A percentile compares a stretch with the other conserved stretches of the same genome.
These are phyloP conservation scores for Sparidentex hasta DNA, from an alignment of 2,797 vertebrate species.

Conservation along the genomic window DNA sequence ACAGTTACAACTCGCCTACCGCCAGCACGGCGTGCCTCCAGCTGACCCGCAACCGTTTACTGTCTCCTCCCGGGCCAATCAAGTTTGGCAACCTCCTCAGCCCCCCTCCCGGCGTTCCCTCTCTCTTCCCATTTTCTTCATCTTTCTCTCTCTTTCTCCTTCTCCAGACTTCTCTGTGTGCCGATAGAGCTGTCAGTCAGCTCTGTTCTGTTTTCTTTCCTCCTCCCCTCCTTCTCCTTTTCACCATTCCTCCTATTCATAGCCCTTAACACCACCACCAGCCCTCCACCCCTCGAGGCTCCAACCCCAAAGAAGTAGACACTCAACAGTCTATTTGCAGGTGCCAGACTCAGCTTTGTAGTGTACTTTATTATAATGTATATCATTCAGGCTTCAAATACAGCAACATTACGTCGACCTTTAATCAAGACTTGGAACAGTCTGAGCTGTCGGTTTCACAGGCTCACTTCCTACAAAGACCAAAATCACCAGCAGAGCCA, in stretches of 20 bases:
- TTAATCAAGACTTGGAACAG: conserved; percentile 67
- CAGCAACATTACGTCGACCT: conserved; percentile 53
- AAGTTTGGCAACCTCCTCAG: conserved; percentile 57
- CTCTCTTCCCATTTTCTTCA: conserved; percentile 55
- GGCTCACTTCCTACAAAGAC: conserved; percentile 54
- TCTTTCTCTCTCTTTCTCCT: conserved; percentile 42
- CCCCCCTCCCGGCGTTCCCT: conserved; percentile 10
- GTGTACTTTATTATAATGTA: conserved; percentile 62
- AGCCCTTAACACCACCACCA: conserved; percentile 28
- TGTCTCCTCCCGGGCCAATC: conserved; percentile 74
- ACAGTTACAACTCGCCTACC: conserved; percentile 67
- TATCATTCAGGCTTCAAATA: conserved; percentile 63
- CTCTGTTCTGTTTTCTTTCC: conserved; percentile 19
- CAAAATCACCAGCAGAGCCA: conserved; percentile 50
- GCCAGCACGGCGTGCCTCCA: conserved; percentile 64
- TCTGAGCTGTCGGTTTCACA: conserved; percentile 54
- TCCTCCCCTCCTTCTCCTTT: conserved; percentile 31
- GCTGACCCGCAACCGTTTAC: conserved; percentile 75
- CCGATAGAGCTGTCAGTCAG: conserved; percentile 71
- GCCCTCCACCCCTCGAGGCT: conserved; percentile 42
- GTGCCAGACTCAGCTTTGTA: conserved; percentile 68
- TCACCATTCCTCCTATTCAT: conserved; percentile 60
- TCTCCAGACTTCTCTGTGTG: conserved; percentile 38
- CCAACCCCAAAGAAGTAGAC: conserved; percentile 52
- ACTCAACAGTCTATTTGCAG: conserved; percentile 63